Evolutionary conservation across 2,888 invertebrate species (phyloP).

Genomic region (Sturmia bella): DNA sequence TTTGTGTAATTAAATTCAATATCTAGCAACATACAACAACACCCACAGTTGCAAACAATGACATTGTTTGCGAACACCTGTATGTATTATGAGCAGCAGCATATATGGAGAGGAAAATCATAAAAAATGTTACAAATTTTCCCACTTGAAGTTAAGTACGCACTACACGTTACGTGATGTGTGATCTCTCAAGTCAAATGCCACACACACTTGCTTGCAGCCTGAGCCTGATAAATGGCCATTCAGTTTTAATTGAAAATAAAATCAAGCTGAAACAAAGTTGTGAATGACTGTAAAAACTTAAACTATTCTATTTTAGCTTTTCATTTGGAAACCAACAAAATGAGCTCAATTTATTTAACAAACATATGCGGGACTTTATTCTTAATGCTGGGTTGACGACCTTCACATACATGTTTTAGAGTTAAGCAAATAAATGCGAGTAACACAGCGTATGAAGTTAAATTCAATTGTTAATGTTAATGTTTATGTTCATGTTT

Average conservation of each 20-base stretch:
- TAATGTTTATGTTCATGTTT: too few relatives aligned
- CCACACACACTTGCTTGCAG: background rate
- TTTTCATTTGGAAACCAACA: constrained; percentile 2
- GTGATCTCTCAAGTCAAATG: background rate
- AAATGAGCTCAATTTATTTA: constrained; percentile 22
- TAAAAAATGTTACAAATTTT: constrained; percentile 26
- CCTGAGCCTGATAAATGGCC: constrained; percentile 22
- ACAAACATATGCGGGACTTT: constrained; percentile 5
- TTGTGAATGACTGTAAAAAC: background rate
- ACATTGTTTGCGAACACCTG: constrained; percentile 57
- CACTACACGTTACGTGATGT: constrained; percentile 52
- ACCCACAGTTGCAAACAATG: constrained; percentile 61
- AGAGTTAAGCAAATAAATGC: constrained; percentile 24
- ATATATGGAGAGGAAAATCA: constrained; percentile 15
- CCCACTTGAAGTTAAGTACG: constrained; percentile 36
- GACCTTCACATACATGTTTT: constrained; percentile 57
- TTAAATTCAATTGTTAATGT: constrained; percentile 2
- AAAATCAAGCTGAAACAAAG: constrained; percentile 25
- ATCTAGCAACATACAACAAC: constrained; percentile 22
- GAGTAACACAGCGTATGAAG: background rate
- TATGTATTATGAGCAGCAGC: constrained; percentile 11
- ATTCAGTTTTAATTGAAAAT: constrained; percentile 1
- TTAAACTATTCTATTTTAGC: constrained; percentile 3
- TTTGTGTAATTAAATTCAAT: constrained; percentile 49
- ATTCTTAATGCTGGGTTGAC: background rate